Conservation (phyloP, 2,113 vertebrate genomes). For the Anhinga rufa region DNA sequence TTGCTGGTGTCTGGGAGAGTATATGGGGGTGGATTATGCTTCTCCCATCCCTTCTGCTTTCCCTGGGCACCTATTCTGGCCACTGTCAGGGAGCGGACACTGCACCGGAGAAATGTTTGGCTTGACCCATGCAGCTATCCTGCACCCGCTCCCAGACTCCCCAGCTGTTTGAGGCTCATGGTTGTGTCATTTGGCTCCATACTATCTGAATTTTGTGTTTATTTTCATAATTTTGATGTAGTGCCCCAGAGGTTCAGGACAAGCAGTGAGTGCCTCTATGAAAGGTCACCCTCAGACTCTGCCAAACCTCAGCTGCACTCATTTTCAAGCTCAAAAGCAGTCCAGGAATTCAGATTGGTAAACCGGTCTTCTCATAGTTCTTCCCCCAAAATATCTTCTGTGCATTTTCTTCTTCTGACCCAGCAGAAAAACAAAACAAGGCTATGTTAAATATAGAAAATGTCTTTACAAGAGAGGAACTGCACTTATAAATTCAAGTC, state of each 20-base stretch:
- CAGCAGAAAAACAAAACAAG: neutral
- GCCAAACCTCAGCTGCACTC: neutral
- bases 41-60: neutral
- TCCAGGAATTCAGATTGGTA: neutral
- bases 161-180: neutral
- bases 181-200: neutral
- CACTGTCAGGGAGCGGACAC: neutral
- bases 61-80: neutral
- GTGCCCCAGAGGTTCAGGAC: neutral
- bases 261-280: neutral
- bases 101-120: neutral
- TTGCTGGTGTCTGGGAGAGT: neutral
- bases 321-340: neutral
- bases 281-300: neutral
- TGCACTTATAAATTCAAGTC: neutral
- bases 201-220: neutral
- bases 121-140: neutral
- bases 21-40: neutral
- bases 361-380: neutral
- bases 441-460: neutral
- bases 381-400: neutral
- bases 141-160: neutral
- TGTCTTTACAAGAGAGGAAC: neutral
- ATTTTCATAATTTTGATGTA: neutral
- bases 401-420: neutral